Evolutionary conservation across 2,113 vertebrate species (phyloP).

Genomic region (Pelvicachromis taeniatus): DNA sequence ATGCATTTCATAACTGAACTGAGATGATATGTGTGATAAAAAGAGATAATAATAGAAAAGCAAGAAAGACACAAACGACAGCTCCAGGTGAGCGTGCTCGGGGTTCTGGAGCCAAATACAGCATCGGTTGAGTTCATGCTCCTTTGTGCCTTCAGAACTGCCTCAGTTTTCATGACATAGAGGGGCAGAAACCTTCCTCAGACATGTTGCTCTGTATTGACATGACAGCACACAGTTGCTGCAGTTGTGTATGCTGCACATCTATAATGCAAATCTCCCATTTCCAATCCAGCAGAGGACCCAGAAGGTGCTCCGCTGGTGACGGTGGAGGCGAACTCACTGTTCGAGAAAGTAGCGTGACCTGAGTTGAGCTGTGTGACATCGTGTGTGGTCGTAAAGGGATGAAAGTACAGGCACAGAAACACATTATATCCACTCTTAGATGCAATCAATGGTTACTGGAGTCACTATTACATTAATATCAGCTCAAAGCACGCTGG

Average conservation of each 20-base stretch:
- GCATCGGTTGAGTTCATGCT: background rate
- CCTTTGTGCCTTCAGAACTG: background rate
- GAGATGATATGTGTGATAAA: background rate
- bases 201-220: background rate
- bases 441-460: rapidly evolving
- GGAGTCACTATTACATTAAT: background rate
- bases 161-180: background rate
- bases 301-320: background rate
- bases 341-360: background rate
- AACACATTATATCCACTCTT: no score
- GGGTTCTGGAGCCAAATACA: background rate
- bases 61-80: background rate
- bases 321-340: background rate
- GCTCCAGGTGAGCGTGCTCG: background rate
- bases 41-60: background rate
- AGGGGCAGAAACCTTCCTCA: background rate
- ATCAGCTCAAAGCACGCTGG: background rate
- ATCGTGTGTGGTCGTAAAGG: rapidly evolving
- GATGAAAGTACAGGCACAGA: background rate
- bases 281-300: background rate
- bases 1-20: background rate
- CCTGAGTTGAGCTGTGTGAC: background rate
- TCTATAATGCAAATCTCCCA: background rate
- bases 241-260: background rate
- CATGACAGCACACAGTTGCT: background rate